A percentile compares a stretch with the other conserved stretches of the same genome.
Conservation (phyloP, 2,113 vertebrate species). For the Sapayoa aenigma region DNA sequence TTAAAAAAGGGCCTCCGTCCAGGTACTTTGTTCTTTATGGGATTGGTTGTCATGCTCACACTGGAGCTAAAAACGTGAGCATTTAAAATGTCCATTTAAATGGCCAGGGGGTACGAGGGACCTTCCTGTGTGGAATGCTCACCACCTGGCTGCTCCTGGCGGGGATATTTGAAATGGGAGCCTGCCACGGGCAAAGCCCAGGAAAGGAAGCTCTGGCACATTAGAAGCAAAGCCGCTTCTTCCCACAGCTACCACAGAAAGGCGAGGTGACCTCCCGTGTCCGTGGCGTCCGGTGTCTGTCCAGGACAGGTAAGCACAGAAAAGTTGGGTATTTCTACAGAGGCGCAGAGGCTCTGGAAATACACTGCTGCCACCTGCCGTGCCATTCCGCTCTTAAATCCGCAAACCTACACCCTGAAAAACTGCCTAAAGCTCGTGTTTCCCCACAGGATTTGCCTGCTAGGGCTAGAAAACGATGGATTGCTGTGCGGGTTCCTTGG, state of each 20-base stretch:
- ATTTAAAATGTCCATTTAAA: neutral
- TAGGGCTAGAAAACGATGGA: neutral
- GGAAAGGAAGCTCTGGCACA: neutral
- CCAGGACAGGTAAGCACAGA: fast-evolving
- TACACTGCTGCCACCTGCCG: constrained; percentile 14
- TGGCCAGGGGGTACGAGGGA: neutral
- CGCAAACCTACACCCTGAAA: neutral
- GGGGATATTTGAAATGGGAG: neutral
- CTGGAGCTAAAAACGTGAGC: neutral
- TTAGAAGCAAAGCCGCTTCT: neutral
- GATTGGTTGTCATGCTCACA: neutral
- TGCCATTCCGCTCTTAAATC: neutral
- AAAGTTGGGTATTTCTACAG: neutral
- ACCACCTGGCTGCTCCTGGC: neutral
- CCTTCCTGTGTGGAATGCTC: neutral
- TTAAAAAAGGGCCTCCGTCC: neutral
- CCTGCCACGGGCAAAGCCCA: neutral
- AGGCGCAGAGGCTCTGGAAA: neutral
- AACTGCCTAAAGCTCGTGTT: neutral
- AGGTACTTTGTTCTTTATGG: neutral
- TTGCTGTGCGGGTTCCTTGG: neutral
- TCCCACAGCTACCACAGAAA: neutral
- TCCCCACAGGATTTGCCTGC: neutral
- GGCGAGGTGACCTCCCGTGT: neutral
- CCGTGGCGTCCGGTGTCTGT: neutral